Evolutionary conservation across 2,888 invertebrate genomes (phyloP), one percentile per base, ranked within the genome.

Genomic region (Vesta saturnalis): DNA sequence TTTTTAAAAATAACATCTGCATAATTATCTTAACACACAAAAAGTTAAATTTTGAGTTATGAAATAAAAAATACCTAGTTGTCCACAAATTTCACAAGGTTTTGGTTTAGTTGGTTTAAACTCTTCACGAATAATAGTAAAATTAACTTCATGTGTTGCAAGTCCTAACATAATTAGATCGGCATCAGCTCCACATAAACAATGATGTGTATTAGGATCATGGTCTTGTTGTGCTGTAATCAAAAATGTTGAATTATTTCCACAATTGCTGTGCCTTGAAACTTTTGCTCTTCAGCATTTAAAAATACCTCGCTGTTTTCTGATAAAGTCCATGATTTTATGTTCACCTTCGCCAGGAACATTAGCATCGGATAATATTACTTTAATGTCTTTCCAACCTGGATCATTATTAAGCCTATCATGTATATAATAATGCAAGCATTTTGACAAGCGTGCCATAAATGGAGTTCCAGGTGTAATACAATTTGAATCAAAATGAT

Each of bases 391-490:
- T 77, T 90, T 92, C 99, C 99, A 99, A 0, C 96, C 97, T 1
- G 97, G 94, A 82, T 98, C 95, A 81, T 86, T 96, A 82, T 97
- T 98, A 74, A 99, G 86, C 84, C 89, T 86, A 74, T 95, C 94
- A 84, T 96, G 94, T 74, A 96, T 90, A 80, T 96, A 96, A 83
- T 94, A 96, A 86, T 91, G 89, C 83, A 95, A 85, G 85, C 96
- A 89, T 83, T 91, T 86, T 84, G 94, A 96, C 64, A 98, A 87
- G 43, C 94, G 86, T 76, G 94, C 95, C 97, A 98, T 98, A 81
- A 98, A 98, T 0, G 96, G 96, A 4, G 99, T 98, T n/a, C 99
- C 98, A 0, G 99, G 99, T 0, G 99, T 99, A 79, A 99, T 99
- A 81, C 99, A 99, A 84, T 99, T 99, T 63, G 97, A 97, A 84